Evolutionary conservation across 1,140 invertebrate genomes (phyloP).

Genomic region (Acromyrmex echinatior): DNA sequence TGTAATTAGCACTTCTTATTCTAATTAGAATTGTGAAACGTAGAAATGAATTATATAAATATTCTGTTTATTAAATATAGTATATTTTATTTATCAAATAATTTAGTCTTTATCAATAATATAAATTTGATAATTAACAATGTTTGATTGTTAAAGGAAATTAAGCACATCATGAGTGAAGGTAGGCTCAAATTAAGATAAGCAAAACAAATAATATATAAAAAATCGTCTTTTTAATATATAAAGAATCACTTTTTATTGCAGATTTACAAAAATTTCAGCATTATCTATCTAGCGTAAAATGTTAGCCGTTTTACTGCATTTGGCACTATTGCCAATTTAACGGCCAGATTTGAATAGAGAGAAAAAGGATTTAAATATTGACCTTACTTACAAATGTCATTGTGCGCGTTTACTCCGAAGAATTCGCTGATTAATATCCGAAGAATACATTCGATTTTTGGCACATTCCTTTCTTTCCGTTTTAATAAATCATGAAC

Average conservation of each 20-base stretch:
- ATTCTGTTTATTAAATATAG: background rate
- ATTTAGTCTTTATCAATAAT: background rate
- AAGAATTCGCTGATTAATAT: slow-evolving; percentile 70
- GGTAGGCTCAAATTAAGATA: background rate
- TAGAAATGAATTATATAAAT: background rate
- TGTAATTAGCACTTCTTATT: slow-evolving; percentile 7
- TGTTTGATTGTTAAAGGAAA: slow-evolving; percentile 5
- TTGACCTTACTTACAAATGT: slow-evolving; percentile 59
- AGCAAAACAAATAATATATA: background rate
- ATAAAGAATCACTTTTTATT: slow-evolving; percentile 2
- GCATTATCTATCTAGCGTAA: background rate
- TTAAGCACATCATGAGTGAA: background rate
- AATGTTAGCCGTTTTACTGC: slow-evolving; percentile 27
- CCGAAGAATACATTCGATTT: slow-evolving; percentile 52
- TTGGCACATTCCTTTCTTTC: slow-evolving; percentile 34
- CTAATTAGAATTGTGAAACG: background rate
- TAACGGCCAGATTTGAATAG: slow-evolving; percentile 3
- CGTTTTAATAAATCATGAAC: slow-evolving; percentile 26
- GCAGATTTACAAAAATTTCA: background rate
- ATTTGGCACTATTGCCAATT: slow-evolving; percentile 63
- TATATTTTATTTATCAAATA: background rate
- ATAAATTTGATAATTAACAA: background rate
- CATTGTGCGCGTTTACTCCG: slow-evolving; percentile 46
- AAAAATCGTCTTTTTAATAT: background rate
- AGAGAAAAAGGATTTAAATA: slow-evolving; percentile 62